These are phyloP conservation scores for Hormiphora californensis DNA, from an alignment of 37 sponge, comb jelly and placozoan genomes.

Conservation along the genomic window DNA sequence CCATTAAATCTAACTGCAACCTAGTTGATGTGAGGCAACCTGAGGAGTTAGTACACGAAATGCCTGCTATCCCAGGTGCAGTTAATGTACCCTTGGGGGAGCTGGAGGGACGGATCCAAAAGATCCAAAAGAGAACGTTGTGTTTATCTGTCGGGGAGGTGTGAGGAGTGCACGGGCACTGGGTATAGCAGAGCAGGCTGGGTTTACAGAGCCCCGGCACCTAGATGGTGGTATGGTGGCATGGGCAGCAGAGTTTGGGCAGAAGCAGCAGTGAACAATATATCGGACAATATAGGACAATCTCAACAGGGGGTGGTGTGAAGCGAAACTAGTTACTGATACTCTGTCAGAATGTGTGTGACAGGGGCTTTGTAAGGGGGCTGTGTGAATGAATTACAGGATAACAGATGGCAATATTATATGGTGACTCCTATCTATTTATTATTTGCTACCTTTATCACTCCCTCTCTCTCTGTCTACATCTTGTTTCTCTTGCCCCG, in stretches of 20 bases:
- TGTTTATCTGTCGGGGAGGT: constrained; percentile 15
- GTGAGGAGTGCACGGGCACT: neutral
- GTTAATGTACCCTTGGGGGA: constrained; percentile 28
- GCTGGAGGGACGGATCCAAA: neutral
- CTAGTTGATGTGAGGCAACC: constrained; percentile 33
- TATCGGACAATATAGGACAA: no score
- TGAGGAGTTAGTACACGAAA: neutral
- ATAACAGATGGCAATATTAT: no score
- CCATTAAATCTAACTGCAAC: neutral
- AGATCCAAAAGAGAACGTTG: neutral
- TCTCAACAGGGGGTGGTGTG: no score
- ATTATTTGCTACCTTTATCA: no score
- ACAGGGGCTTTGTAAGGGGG: no score
- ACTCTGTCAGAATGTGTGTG: no score
- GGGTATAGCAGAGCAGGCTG: neutral
- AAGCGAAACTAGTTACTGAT: no score
- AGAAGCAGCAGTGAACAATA: no score
- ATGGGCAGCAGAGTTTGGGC: neutral
- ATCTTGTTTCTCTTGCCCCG: no score
- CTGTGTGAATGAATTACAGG: no score
- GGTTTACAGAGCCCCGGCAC: neutral
- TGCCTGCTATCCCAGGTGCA: neutral
- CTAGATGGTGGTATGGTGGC: constrained; percentile 51
- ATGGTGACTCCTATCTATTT: no score
- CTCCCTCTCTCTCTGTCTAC: no score